Evolutionary conservation across 2,888 invertebrate species (phyloP).

Genomic region (Mongoloraphidia duomilia): DNA sequence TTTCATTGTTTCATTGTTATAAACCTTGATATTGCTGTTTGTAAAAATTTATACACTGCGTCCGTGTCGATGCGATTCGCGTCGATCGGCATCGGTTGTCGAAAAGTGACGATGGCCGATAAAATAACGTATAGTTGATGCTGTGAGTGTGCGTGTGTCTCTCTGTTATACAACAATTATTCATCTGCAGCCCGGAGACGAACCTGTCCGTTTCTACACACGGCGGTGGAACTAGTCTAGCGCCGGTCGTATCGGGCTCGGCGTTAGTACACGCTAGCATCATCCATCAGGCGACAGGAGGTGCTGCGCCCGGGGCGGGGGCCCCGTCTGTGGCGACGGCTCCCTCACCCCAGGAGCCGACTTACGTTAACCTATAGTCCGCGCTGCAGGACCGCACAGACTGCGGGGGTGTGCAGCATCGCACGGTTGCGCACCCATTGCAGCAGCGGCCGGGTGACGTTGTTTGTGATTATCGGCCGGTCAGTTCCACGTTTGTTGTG

Average conservation of each 20-base stretch:
- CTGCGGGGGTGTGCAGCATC: constrained; percentile 2
- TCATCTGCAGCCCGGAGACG: constrained; percentile 27
- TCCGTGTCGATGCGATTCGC: too few species aligned
- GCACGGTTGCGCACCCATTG: constrained; percentile 1
- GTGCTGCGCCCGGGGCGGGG: constrained; percentile 43
- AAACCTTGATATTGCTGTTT: constrained; percentile 10
- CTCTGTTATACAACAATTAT: constrained; percentile 31
- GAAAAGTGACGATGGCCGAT: too few species aligned
- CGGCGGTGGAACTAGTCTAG: constrained; percentile 22
- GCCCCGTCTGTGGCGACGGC: constrained; percentile 37
- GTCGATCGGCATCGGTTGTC: too few species aligned
- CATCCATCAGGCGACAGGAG: constrained; percentile 35
- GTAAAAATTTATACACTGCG: too few species aligned
- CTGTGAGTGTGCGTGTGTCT: constrained; percentile 20
- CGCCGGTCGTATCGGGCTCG: constrained; percentile 16
- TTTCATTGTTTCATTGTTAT: constrained; percentile 18
- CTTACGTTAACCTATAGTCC: constrained; percentile 86
- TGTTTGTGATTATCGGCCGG: background rate
- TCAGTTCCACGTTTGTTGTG: background rate
- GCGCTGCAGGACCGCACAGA: constrained; percentile 18
- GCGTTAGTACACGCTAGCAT: constrained; percentile 25
- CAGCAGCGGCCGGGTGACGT: background rate
- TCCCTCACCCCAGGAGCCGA: constrained; percentile 71
- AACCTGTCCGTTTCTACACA: constrained; percentile 10
- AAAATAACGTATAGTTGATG: background rate